A percentile compares a stretch with the other conserved stretches of the same genome.
phyloP scores from a whole-genome alignment of 2,888 invertebrate species.

The Diploptera punctata region DNA sequence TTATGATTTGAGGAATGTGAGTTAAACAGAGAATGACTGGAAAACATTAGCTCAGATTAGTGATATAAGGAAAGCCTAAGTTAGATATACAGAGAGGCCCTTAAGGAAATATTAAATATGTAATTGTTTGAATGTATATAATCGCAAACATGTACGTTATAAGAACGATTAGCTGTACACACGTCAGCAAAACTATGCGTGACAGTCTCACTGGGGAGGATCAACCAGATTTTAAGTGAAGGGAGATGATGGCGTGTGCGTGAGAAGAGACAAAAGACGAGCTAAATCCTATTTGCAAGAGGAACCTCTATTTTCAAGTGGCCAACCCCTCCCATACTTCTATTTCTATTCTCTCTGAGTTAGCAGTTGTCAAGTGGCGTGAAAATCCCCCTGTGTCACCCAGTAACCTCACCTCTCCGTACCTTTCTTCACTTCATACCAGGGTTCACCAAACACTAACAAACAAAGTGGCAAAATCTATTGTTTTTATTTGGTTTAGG shows the following conservation, averaged over 20 bases:
- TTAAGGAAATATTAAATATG: background rate
- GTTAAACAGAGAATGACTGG: no score
- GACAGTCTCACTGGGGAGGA: background rate
- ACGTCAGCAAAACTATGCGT: slow-evolving; percentile 36
- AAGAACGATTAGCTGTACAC: slow-evolving; percentile 24
- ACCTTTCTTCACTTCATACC: background rate
- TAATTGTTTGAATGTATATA: background rate
- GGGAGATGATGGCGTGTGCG: slow-evolving; percentile 12
- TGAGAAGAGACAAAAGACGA: slow-evolving; percentile 36
- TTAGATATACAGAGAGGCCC: background rate
- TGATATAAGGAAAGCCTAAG: no score
- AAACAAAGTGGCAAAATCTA: no score
- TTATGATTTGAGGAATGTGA: no score
- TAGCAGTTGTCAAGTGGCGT: slow-evolving; percentile 37
- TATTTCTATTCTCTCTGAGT: slow-evolving; percentile 33
- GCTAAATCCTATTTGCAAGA: slow-evolving; percentile 33
- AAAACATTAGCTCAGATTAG: no score
- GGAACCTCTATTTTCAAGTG: slow-evolving; percentile 33
- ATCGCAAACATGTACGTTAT: background rate
- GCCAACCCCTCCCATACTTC: slow-evolving; percentile 12
- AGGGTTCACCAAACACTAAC: no score
- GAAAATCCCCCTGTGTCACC: slow-evolving; percentile 12
- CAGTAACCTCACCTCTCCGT: slow-evolving; percentile 1
- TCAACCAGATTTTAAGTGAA: background rate
- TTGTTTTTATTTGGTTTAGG: no score